phyloP scores from a whole-genome alignment of 2,113 vertebrate species.

The Tachuris rubrigastra region DNA sequence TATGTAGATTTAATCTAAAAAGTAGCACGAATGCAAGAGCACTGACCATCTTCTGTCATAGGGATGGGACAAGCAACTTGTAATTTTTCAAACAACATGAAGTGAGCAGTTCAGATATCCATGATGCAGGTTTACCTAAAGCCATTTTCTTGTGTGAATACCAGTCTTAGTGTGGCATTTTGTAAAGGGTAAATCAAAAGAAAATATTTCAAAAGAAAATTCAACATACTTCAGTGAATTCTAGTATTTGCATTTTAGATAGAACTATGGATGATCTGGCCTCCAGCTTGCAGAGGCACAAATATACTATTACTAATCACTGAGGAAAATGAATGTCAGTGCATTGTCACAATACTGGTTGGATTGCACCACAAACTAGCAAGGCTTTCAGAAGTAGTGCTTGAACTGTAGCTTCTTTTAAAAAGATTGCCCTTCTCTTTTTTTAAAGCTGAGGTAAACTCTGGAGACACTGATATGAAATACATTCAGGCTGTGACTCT shows the following conservation, averaged over 20 bases:
- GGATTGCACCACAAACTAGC: background rate
- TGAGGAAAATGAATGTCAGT: background rate
- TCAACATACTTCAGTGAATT: background rate
- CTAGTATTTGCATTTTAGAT: background rate
- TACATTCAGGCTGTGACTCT: background rate
- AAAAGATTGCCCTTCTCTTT: background rate
- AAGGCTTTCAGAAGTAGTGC: background rate
- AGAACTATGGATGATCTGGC: background rate
- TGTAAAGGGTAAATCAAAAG: background rate
- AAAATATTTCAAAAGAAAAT: background rate
- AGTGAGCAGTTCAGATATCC: background rate
- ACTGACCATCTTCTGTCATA: background rate
- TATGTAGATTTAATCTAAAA: background rate
- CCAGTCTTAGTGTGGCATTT: background rate
- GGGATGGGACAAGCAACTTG: background rate
- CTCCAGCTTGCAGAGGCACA: background rate
- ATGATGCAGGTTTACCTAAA: background rate
- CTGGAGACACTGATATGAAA: background rate
- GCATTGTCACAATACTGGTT: background rate
- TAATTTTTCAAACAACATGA: background rate
- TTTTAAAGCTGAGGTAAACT: background rate
- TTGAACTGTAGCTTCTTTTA: background rate
- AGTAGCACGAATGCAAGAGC: background rate
- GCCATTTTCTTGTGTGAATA: background rate
- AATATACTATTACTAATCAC: background rate